Base-by-base conservation (phyloP, 2,113 vertebrate species). In the Thalassarche chlororhynchos region DNA sequence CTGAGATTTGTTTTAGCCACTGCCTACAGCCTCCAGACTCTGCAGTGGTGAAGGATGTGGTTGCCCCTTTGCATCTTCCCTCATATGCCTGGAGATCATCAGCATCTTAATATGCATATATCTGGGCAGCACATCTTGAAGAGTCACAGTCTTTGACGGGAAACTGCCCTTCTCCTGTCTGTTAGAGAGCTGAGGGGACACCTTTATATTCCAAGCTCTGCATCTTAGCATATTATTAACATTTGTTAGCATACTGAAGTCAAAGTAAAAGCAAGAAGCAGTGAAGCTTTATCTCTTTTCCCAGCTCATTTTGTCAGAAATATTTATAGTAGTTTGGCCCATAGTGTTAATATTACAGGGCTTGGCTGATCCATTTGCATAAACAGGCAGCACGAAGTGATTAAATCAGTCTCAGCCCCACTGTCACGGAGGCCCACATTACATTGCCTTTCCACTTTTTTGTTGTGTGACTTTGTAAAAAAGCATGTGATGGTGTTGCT, bases 241-340 rank as follows among this genome's bases (percentile, higher is more conserved):
- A 78, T 84, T 57, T 77, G 24, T 71, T 83, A 91, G 29, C 85
- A 81, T 36, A 60, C 4, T 23, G 16, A 83, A 83, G 17, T 68
- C 54, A 60, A 75, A 71, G 46, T 52, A 69, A 71, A 87, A 90
- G 26, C 17, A 38, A 34, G 55, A 84, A 81, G 34, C 36, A 51
- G 24, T 32, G 70, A 79, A 95, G 34, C 44, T 92, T 74, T 78
- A 25, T 46, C 40, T 65, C 4, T 84, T 78, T 69, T 42, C 29
- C 80, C 71, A 82, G 58, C 10, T 79, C 54, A 52, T 85, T 88
- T 95, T 92, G 38, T 36, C 72, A 89, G 74, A 89, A 81, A 61
- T 87, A 82, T 90, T 88, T 86, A 58, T n/a, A 79, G 58, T 18
- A 21, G 6, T 76, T 91, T 74, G 75, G 65, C 69, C 57, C 31